phyloP scores from a whole-genome alignment of 2,797 vertebrate species.

The Microhierax caerulescens region DNA sequence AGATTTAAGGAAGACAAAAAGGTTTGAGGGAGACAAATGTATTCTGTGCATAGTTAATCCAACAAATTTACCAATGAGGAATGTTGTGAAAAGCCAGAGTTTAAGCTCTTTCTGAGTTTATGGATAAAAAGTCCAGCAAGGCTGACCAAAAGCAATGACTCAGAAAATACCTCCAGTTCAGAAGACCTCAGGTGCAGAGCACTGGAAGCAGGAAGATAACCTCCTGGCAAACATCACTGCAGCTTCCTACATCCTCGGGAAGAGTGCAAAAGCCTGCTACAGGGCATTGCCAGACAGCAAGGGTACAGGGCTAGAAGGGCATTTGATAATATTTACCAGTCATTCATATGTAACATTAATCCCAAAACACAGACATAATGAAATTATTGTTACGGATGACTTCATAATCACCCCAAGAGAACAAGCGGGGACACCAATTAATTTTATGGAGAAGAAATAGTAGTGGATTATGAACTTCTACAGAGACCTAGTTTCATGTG shows the following conservation, averaged over 20 bases:
- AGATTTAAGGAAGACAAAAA: not conserved
- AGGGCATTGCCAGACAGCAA: not conserved
- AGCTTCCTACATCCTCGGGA: not conserved
- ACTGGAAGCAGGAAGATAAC: not conserved
- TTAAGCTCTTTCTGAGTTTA: not conserved
- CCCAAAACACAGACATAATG: not conserved
- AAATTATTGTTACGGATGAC: not conserved
- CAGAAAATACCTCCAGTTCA: not conserved
- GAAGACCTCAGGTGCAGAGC: not conserved
- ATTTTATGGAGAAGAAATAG: not conserved
- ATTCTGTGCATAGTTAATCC: not conserved
- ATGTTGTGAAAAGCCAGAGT: not conserved
- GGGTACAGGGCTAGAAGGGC: not conserved
- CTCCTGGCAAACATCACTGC: rapidly evolving
- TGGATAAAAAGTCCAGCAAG: not conserved
- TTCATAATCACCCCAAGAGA: not conserved
- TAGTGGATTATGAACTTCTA: not conserved
- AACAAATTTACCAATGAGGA: not conserved
- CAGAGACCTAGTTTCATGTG: not conserved
- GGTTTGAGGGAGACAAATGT: not conserved
- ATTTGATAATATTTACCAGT: not conserved
- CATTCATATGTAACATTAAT: not conserved
- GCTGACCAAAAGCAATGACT: not conserved
- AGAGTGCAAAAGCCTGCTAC: not conserved
- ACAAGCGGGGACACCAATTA: not conserved